These are phyloP conservation scores for Schlechtendalia chinensis DNA, from an alignment of 1,140 invertebrate species.

Conservation along the genomic window DNA sequence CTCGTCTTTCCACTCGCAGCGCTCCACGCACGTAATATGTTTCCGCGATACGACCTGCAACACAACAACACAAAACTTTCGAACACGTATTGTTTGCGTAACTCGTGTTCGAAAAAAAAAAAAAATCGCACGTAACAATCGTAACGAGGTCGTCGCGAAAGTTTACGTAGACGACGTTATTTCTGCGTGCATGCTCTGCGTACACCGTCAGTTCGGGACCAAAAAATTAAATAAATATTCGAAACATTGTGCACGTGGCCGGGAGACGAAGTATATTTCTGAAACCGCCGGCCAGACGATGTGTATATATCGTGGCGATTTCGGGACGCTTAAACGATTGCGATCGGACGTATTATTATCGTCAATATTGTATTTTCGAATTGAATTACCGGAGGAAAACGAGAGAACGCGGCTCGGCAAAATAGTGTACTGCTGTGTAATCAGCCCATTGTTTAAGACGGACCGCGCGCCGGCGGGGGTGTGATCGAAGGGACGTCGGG, in stretches of 20 bases:
- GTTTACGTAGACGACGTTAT: neutral
- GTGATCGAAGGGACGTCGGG: neutral
- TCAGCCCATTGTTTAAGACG: constrained; percentile 38
- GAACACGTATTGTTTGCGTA: neutral
- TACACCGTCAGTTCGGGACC: no score
- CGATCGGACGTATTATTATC: constrained; percentile 16
- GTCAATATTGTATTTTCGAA: constrained; percentile 9
- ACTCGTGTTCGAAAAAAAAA: neutral
- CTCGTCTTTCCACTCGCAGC: neutral
- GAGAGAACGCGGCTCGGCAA: constrained; percentile 1
- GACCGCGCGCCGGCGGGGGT: neutral
- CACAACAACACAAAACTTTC: neutral
- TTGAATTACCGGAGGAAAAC: constrained; percentile 23
- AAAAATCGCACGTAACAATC: neutral
- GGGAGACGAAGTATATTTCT: no score
- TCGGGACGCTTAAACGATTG: neutral
- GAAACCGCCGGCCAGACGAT: no score
- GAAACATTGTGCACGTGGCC: no score
- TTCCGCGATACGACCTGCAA: neutral
- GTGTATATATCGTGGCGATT: neutral
- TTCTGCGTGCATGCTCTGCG: no score
- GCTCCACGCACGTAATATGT: neutral
- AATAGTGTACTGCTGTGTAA: constrained; percentile 33
- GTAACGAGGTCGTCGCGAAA: neutral
- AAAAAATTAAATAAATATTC: no score